phyloP scores from a whole-genome alignment of 2,797 vertebrate species.

The Gallinago nigripennis region DNA sequence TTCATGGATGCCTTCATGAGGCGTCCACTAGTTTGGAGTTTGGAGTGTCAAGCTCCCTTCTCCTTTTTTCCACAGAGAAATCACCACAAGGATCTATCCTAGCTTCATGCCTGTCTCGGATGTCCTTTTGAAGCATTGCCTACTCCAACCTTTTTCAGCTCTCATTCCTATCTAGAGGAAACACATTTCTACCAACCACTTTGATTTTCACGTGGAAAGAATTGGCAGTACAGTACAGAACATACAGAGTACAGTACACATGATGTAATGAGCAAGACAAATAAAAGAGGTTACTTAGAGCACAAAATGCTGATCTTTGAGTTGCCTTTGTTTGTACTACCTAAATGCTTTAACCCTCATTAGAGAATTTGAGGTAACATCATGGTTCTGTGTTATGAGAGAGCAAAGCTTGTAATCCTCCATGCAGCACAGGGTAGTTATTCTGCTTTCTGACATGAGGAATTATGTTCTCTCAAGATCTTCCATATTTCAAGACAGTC shows the following conservation, averaged over 20 bases:
- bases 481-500: neutral
- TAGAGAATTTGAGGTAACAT: neutral
- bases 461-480: neutral
- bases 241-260: neutral
- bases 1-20: neutral
- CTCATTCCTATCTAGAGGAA: neutral
- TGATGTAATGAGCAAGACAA: neutral
- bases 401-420: neutral
- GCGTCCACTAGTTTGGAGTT: neutral
- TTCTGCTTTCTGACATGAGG: neutral
- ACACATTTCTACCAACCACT: neutral
- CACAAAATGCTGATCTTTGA: neutral
- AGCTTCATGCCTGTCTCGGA: neutral
- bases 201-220: neutral
- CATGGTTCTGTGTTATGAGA: neutral
- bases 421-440: neutral
- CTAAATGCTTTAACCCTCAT: neutral
- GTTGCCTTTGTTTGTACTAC: neutral
- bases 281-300: neutral
- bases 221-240: neutral
- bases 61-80: neutral
- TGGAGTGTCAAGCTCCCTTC: neutral
- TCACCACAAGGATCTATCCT: neutral
- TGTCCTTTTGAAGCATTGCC: neutral
- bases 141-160: neutral